These are phyloP conservation scores for Mamestra configurata DNA, from an alignment of 1,140 invertebrate species.

Conservation along the genomic window DNA sequence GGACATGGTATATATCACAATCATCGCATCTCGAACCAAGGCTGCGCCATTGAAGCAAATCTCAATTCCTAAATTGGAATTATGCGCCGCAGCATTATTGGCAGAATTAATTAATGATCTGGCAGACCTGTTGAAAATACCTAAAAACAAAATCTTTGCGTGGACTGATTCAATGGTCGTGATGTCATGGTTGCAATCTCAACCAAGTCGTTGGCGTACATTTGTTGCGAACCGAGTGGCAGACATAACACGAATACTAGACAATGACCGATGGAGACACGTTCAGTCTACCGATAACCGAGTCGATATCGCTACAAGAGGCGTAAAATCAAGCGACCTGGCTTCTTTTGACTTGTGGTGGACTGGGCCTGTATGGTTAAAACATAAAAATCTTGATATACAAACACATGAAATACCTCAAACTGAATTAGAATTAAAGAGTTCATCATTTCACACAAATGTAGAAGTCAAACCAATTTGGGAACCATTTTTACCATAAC, in stretches of 20 bases:
- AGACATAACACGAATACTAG: constrained; percentile 25
- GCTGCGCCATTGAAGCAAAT: constrained; percentile 64
- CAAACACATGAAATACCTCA: background rate
- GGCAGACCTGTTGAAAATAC: background rate
- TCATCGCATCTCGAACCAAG: constrained; percentile 61
- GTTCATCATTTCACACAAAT: background rate
- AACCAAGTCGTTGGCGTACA: constrained; percentile 26
- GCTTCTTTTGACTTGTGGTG: background rate
- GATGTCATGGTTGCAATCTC: constrained; percentile 10
- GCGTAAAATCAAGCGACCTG: background rate
- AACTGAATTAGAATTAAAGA: constrained; percentile 1
- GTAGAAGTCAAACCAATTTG: background rate
- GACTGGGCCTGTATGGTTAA: constrained; percentile 14
- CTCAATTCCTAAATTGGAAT: constrained; percentile 54
- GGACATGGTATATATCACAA: constrained; percentile 5
- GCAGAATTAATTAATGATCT: constrained; percentile 8
- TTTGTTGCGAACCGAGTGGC: constrained; percentile 30
- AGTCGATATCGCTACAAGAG: constrained; percentile 32
- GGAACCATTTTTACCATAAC: constrained; percentile 9
- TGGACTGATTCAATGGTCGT: constrained; percentile 43
- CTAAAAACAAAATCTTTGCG: too few species aligned
- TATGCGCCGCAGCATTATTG: constrained; percentile 61
- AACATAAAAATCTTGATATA: background rate
- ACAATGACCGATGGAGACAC: constrained; percentile 19
- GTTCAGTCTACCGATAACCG: constrained; percentile 12